Percentiles rank a stretch among this genome's conserved stretches.
Conservation (phyloP, 1,140 invertebrate genomes). For the Anastatus disparis region DNA sequence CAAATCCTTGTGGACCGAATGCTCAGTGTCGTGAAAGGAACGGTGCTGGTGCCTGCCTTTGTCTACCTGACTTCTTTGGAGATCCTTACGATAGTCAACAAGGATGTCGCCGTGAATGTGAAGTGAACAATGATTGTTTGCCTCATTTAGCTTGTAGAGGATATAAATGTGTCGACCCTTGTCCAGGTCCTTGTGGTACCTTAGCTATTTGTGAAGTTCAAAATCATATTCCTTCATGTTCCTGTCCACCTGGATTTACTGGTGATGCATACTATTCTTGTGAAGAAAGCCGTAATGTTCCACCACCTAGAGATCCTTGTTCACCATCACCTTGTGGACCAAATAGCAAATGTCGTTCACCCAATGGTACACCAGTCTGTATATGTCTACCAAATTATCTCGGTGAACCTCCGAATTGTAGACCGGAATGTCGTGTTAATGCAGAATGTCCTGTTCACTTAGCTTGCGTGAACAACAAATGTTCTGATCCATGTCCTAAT, state of each 20-base stretch:
- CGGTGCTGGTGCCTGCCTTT: constrained; percentile 80
- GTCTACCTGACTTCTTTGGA: constrained; percentile 78
- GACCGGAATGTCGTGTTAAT: constrained; percentile 70
- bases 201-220: constrained; percentile 79
- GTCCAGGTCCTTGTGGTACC: constrained; percentile 77
- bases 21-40: constrained; percentile 81
- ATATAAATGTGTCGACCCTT: constrained; percentile 82
- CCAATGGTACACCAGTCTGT: constrained; percentile 68
- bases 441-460: constrained; percentile 67
- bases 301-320: constrained; percentile 64
- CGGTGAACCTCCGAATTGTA: constrained; percentile 67
- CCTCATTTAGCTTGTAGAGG: constrained; percentile 76
- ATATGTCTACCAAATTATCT: constrained; percentile 69
- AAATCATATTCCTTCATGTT: constrained; percentile 80
- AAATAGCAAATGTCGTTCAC: constrained; percentile 68
- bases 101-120: constrained; percentile 82
- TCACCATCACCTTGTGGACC: constrained; percentile 70
- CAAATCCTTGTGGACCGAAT: constrained; percentile 84
- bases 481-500: constrained; percentile 69
- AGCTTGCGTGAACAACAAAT: constrained; percentile 71
- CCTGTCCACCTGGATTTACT: constrained; percentile 77
- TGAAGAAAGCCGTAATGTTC: constrained; percentile 49
- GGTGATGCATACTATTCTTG: constrained; percentile 82
- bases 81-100: constrained; percentile 75
- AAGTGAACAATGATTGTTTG: constrained; percentile 79